Evolutionary conservation across 2,113 vertebrate species (phyloP).

Genomic region (Electrona antarctica): DNA sequence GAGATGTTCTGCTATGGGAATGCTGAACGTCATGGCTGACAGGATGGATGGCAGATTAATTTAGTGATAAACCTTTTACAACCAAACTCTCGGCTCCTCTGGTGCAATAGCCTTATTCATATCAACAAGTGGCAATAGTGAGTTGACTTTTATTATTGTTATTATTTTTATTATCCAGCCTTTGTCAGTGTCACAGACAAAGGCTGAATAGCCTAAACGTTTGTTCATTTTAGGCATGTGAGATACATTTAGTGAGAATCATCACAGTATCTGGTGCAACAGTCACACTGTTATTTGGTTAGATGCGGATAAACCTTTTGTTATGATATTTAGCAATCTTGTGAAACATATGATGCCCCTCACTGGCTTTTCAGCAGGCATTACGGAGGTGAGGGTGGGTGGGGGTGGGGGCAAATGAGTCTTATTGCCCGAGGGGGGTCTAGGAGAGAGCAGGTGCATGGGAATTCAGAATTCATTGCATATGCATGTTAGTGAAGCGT

Average conservation of each 20-base stretch:
- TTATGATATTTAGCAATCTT: slow-evolving; percentile 20
- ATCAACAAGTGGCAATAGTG: too few species aligned
- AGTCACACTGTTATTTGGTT: neutral
- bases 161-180: too few species aligned
- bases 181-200: too few species aligned
- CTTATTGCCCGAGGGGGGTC: slow-evolving; percentile 51
- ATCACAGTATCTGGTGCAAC: neutral
- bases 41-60: slow-evolving; percentile 14
- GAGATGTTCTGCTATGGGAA: neutral
- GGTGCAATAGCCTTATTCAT: too few species aligned
- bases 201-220: too few species aligned
- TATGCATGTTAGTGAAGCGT: slow-evolving; percentile 57
- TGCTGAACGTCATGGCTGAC: neutral
- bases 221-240: too few species aligned
- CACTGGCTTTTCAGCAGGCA: slow-evolving; percentile 36
- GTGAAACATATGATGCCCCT: slow-evolving; percentile 8
- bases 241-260: too few species aligned
- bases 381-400: slow-evolving; percentile 8
- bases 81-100: too few species aligned
- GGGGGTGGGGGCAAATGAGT: slow-evolving; percentile 25
- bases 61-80: neutral
- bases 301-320: neutral
- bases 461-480: slow-evolving; percentile 69
- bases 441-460: slow-evolving; percentile 70
- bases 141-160: too few species aligned